A percentile compares a stretch with the other conserved stretches of the same genome.
phyloP scores from a whole-genome alignment of 2,888 invertebrate genomes.

The Clitarchus hookeri region DNA sequence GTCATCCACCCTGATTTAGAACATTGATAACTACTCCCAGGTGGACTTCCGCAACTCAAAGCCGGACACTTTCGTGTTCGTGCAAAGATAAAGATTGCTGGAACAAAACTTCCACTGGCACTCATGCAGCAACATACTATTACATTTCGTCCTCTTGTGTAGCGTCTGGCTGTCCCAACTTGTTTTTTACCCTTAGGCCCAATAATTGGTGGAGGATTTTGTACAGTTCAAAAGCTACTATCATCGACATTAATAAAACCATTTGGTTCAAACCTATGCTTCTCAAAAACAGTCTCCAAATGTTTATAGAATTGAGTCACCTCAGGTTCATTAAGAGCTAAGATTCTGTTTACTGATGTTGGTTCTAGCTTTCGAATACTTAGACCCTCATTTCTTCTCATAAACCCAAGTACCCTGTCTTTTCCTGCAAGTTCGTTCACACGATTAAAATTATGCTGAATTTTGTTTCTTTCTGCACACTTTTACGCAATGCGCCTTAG shows the following conservation, averaged over 20 bases:
- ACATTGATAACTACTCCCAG: background rate
- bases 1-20: conserved; percentile 22
- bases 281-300: background rate
- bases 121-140: too few species aligned
- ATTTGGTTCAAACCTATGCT: background rate
- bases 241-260: background rate
- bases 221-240: background rate
- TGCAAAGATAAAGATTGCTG: too few species aligned
- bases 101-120: too few species aligned
- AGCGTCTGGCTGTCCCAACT: too few species aligned
- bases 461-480: background rate
- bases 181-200: background rate
- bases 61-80: too few species aligned
- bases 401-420: background rate
- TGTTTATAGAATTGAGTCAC: background rate
- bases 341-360: too few species aligned
- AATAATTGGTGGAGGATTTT: background rate
- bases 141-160: too few species aligned
- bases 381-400: background rate
- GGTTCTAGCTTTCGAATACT: background rate
- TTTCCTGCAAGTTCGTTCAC: background rate
- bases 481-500: too few species aligned
- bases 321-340: too few species aligned
- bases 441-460: background rate
- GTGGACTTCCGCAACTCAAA: too few species aligned